Base-by-base conservation (phyloP, 1,140 invertebrate genomes). In the Anoplophora glabripennis region DNA sequence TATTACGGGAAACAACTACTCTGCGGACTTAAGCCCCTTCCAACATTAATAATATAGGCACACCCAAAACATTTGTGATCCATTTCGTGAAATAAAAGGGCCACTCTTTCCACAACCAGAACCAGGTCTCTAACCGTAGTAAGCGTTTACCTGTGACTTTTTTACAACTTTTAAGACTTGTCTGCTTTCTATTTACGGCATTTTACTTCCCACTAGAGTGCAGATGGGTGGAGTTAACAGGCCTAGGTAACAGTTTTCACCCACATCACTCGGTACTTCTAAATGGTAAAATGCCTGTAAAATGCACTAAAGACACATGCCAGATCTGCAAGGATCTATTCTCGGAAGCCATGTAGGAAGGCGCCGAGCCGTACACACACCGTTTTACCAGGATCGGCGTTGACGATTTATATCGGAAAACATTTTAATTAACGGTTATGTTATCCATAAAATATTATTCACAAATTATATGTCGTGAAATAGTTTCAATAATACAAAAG, bases 141-240 rank as follows among this genome's bases (percentile, higher is more conserved):
- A 18, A 9, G 18, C 10, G 18, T 10, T 17, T n/a, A 0, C 14
- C 7, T n/a, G 14, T 40, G 38, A 40, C 7, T n/a, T 7, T 40
- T 40, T 11, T 40, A 10, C 14, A 14, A 0, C 41, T 3, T 18
- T 3, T 46, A 21, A 18, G 9, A 8, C 15, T 28, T 0, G 11
- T n/a, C 4, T 17, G 10, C 28, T 18, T 46, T 14, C 10, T 46
- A 46, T 28, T 46, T 46, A 17, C 28, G 9, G 11, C 12, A 8
- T n/a, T 46, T 18, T 7, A 8, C 17, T n/a, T 11, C 44, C 28
- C 28, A 21, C 28, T 46, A 28, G 15, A 46, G 21, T 28, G 21
- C 21, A 46, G 28, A 21, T 46, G 44, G 44, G 44, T 46, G 44
- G 44, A 28, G 44, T 46, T n/a, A 28, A 46, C 28, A n/a, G 44